A percentile compares a stretch with the other conserved stretches of the same genome.
phyloP scores from a whole-genome alignment of 2,797 vertebrate species.

The Gobionotothen gibberifrons region DNA sequence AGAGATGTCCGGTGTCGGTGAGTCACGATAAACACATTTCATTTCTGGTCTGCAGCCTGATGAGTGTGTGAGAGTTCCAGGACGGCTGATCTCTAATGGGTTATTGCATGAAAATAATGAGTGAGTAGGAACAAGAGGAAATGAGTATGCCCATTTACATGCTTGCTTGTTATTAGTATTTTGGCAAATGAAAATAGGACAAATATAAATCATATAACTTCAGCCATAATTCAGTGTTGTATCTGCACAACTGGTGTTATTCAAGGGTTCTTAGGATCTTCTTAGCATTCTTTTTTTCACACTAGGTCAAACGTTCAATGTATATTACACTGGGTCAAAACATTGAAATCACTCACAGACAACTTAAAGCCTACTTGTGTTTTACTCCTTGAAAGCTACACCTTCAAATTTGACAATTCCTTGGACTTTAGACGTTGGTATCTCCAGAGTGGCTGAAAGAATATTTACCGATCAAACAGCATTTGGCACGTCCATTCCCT shows the following conservation, averaged over 20 bases:
- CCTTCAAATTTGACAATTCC: too few relatives aligned
- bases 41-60: slow-evolving; percentile 54
- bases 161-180: slow-evolving; percentile 43
- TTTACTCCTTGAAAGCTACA: too few relatives aligned
- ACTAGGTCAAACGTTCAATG: too few relatives aligned
- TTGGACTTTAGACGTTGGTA: too few relatives aligned
- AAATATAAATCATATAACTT: slow-evolving; percentile 57
- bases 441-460: too few relatives aligned
- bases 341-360: too few relatives aligned
- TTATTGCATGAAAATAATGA: slow-evolving; percentile 69
- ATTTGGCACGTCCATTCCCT: too few relatives aligned
- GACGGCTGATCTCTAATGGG: slow-evolving; percentile 65
- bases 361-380: too few relatives aligned
- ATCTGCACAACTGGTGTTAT: slow-evolving; percentile 23
- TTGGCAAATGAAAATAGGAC: slow-evolving; percentile 58
- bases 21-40: slow-evolving; percentile 68
- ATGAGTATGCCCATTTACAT: slow-evolving; percentile 63
- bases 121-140: slow-evolving; percentile 62
- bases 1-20: slow-evolving; percentile 97
- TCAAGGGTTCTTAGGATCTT: too few relatives aligned
- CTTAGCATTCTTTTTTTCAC: too few relatives aligned
- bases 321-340: too few relatives aligned
- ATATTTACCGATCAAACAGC: too few relatives aligned
- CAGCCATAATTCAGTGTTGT: slow-evolving; percentile 27
- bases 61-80: slow-evolving; percentile 62